Percentiles rank a stretch among this genome's conserved stretches.
These are phyloP conservation scores for Magallana gigas DNA, from an alignment of 1,140 invertebrate species.

Conservation along the genomic window DNA sequence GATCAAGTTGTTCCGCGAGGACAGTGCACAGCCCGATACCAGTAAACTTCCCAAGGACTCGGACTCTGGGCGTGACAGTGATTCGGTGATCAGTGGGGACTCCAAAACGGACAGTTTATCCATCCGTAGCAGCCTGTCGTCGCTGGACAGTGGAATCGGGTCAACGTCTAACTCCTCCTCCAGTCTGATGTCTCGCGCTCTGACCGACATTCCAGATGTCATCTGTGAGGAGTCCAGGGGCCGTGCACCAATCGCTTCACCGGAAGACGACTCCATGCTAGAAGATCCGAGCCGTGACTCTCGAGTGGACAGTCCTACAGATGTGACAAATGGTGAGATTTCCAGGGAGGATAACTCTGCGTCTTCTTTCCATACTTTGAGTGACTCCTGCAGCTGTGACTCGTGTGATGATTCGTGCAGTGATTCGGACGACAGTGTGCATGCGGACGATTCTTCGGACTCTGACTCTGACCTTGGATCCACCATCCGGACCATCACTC, in stretches of 20 bases:
- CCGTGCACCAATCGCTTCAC: conserved; percentile 56
- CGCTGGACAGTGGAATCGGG: conserved; percentile 55
- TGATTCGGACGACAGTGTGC: conserved; percentile 9
- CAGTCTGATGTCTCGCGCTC: background rate
- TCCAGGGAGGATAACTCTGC: conserved; percentile 44
- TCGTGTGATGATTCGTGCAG: conserved; percentile 46
- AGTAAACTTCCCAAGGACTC: background rate
- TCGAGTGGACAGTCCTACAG: background rate
- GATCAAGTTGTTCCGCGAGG: conserved; percentile 37
- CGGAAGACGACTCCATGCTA: conserved; percentile 53
- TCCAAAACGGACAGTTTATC: conserved; percentile 23
- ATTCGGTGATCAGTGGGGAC: conserved; percentile 33
- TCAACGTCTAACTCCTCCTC: conserved; percentile 27
- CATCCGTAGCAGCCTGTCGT: conserved; percentile 43
- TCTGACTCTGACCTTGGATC: conserved; percentile 22
- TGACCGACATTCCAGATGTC: background rate
- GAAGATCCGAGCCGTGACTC: conserved; percentile 12
- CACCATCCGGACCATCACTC: background rate
- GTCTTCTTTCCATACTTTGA: conserved; percentile 51
- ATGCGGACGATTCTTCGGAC: background rate
- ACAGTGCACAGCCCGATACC: background rate
- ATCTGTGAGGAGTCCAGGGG: conserved; percentile 27
- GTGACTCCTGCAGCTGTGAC: conserved; percentile 56
- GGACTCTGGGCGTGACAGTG: conserved; percentile 10
- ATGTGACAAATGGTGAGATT: background rate